phyloP scores from a whole-genome alignment of 2,113 vertebrate genomes.

The Zosterops japonicus region DNA sequence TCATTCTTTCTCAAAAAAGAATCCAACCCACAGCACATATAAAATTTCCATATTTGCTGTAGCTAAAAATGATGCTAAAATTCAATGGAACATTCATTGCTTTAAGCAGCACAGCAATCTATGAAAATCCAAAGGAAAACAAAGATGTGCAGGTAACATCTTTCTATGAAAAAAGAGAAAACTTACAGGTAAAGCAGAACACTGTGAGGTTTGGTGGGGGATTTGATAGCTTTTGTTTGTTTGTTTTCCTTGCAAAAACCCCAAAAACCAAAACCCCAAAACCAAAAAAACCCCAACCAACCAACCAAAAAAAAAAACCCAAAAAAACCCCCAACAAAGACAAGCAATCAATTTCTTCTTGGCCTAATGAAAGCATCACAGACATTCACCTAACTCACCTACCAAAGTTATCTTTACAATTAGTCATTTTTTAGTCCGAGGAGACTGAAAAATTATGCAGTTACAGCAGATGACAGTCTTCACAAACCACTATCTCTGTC shows the following conservation, averaged over 20 bases:
- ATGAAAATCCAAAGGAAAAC: neutral
- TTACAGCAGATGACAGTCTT: neutral
- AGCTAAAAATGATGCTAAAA: neutral
- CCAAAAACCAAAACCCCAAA: neutral
- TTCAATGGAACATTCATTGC: neutral
- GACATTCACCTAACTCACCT: neutral
- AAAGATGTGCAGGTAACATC: neutral
- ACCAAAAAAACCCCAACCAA: neutral
- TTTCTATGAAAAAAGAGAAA: neutral
- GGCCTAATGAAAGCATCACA: neutral
- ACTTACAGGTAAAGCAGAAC: neutral
- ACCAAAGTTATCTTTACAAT: neutral
- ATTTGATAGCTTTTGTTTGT: neutral
- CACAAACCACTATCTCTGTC: neutral
- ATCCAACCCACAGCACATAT: neutral
- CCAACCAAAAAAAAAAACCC: too few relatives aligned
- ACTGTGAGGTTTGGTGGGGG: neutral
- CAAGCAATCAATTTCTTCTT: neutral
- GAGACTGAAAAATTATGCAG: neutral
- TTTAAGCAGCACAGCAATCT: neutral
- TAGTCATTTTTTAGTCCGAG: neutral
- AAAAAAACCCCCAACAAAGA: neutral
- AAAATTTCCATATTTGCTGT: neutral
- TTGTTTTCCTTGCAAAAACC: neutral
- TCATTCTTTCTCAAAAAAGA: neutral